Percentiles rank a stretch among this genome's conserved stretches.
Conservation (phyloP, 2,113 vertebrate species). For the Dicentrarchus labrax region DNA sequence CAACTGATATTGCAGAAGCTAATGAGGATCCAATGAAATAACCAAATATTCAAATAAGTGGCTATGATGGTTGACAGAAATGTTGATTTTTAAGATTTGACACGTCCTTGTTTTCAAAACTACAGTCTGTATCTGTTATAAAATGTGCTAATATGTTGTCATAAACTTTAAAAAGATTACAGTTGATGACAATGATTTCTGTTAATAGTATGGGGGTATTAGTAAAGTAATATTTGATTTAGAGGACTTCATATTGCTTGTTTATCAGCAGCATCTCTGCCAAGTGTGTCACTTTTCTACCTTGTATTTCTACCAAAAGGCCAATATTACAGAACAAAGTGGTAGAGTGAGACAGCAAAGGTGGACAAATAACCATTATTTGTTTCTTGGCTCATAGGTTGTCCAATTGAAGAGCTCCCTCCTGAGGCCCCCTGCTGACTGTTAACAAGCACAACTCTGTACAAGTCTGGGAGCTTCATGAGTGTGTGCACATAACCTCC, state of each 20-base stretch:
- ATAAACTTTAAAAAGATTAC: too few species aligned
- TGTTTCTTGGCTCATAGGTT: slow-evolving; percentile 52
- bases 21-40: neutral
- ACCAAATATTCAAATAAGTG: neutral
- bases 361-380: slow-evolving; percentile 28
- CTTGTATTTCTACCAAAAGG: neutral
- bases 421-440: slow-evolving; percentile 59
- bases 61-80: neutral
- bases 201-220: too few species aligned
- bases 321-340: neutral
- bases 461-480: slow-evolving; percentile 62
- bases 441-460: slow-evolving; percentile 51
- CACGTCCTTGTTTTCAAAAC: too few species aligned
- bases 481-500: slow-evolving; percentile 62
- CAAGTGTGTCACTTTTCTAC: neutral
- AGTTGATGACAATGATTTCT: neutral
- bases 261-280: neutral
- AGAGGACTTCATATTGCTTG: neutral
- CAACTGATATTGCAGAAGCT: neutral
- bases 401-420: slow-evolving; percentile 41
- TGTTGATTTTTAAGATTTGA: too few species aligned
- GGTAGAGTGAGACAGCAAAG: slow-evolving; percentile 9
- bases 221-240: neutral
- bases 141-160: neutral
- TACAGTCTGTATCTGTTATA: too few species aligned